phyloP scores from a whole-genome alignment of 2,113 vertebrate species.

The Scortum barcoo region DNA sequence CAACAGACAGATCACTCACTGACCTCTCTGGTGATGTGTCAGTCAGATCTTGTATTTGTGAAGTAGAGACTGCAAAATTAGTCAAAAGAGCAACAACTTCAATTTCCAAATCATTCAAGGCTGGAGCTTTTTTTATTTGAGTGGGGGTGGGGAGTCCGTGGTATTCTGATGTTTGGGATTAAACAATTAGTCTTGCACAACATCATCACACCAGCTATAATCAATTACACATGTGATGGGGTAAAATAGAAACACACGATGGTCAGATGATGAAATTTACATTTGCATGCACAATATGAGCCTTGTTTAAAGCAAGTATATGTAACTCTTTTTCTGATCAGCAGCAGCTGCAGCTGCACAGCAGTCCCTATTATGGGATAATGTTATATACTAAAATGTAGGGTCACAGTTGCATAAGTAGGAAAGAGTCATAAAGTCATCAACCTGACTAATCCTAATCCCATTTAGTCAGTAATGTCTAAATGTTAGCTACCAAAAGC shows the following conservation, averaged over 20 bases:
- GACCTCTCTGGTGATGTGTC: slow-evolving; percentile 21
- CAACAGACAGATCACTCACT: slow-evolving; percentile 25
- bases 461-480: neutral
- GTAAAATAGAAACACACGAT: neutral
- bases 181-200: neutral
- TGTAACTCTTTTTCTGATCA: neutral
- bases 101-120: neutral
- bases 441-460: neutral
- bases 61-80: neutral
- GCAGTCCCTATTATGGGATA: neutral
- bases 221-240: slow-evolving; percentile 14
- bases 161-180: neutral
- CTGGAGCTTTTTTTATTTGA: neutral
- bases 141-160: neutral
- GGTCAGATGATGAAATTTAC: slow-evolving; percentile 29
- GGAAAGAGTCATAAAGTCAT: neutral
- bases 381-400: neutral
- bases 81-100: neutral
- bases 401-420: neutral
- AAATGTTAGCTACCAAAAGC: neutral
- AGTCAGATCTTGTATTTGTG: neutral
- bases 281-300: neutral
- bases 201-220: neutral
- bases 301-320: slow-evolving; percentile 2
- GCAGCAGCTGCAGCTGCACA: neutral